phyloP scores from a whole-genome alignment of 2,113 vertebrate species.

The Spea multiplicata region DNA sequence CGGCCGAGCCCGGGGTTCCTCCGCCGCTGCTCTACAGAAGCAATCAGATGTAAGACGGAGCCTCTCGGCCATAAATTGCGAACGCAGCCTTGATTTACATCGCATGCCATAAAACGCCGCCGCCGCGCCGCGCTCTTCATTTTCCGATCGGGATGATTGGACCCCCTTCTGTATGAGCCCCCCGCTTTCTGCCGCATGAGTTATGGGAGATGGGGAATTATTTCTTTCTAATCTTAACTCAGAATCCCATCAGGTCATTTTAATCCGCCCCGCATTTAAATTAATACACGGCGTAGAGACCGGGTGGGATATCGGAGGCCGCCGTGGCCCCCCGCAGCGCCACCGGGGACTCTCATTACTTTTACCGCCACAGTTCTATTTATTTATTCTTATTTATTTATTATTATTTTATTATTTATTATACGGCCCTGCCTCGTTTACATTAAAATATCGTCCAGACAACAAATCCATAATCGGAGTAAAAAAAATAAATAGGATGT shows the following conservation, averaged over 20 bases:
- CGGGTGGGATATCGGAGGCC: neutral
- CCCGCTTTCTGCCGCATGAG: neutral
- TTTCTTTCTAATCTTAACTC: neutral
- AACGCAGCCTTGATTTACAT: constrained; percentile 1
- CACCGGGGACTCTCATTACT: too few species aligned
- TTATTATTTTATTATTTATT: too few species aligned
- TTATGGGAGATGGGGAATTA: too few species aligned
- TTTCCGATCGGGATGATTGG: neutral
- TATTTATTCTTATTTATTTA: too few species aligned
- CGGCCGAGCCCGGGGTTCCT: neutral
- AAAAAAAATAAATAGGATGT: too few species aligned
- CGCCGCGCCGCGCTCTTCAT: neutral
- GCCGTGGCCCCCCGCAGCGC: neutral
- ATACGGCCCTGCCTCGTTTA: too few species aligned
- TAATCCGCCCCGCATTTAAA: neutral
- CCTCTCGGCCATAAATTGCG: neutral
- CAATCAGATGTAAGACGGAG: neutral
- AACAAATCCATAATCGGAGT: too few species aligned
- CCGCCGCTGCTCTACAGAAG: neutral
- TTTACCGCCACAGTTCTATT: too few species aligned
- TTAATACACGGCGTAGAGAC: neutral
- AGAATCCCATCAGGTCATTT: neutral
- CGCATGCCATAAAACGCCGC: neutral
- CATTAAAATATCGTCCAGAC: too few species aligned
- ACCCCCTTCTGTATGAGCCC: neutral